Conservation (phyloP, 2,113 vertebrate genomes). For the Erinaceus europaeus region DNA sequence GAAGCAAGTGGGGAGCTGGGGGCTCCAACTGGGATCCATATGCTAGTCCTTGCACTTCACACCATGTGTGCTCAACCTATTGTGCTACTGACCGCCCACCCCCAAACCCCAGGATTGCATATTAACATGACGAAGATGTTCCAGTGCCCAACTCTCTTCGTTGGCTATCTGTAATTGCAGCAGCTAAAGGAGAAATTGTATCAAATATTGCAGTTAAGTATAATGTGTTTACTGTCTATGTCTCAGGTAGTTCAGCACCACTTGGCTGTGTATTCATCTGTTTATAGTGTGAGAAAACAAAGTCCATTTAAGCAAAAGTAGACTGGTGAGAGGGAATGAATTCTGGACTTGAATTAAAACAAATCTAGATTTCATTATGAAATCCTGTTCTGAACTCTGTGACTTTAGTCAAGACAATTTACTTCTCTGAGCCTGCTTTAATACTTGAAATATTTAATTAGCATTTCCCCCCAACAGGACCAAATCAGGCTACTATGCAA, state of each 20-base stretch:
- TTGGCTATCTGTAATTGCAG: not conserved
- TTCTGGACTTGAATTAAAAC: not conserved
- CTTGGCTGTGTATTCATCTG: not conserved
- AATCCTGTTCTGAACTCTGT: not conserved
- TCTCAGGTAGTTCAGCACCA: not conserved
- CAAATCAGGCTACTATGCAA: not conserved
- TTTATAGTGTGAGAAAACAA: not conserved
- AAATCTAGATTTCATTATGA: not conserved
- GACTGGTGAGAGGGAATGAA: not conserved
- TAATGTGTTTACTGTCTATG: not conserved
- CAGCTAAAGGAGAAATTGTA: not conserved
- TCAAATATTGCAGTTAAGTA: not conserved
- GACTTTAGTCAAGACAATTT: not conserved
- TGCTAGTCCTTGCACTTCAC: too few species aligned
- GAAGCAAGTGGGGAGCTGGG: too few species aligned
- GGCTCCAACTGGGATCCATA: too few species aligned
- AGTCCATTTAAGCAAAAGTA: not conserved
- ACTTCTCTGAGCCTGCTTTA: not conserved
- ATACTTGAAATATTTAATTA: not conserved
- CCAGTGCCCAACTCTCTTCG: not conserved
- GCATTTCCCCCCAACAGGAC: not conserved
- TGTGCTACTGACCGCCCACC: too few species aligned
- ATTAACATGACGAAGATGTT: not conserved
- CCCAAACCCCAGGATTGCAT: too few species aligned
- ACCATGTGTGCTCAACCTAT: too few species aligned